A percentile compares a stretch with the other conserved stretches of the same genome.
These are phyloP conservation scores for Laticauda laticaudata DNA, from an alignment of 2,113 vertebrate species.

Conservation along the genomic window DNA sequence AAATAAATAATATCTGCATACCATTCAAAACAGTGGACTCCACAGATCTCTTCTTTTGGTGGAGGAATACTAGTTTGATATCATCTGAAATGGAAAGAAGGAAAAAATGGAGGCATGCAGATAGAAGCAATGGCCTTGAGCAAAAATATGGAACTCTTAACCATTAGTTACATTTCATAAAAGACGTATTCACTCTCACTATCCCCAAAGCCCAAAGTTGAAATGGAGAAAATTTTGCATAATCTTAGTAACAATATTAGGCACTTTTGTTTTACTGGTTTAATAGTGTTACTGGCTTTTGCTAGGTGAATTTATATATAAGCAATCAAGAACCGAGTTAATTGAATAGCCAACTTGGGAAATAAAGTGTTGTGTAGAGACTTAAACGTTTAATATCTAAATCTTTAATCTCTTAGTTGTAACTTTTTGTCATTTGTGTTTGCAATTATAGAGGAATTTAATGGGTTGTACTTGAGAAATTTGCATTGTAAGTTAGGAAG, in stretches of 20 bases:
- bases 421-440: not conserved
- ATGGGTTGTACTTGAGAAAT: not conserved
- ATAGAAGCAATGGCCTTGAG: not conserved
- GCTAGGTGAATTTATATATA: not conserved
- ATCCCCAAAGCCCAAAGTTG: not conserved
- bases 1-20: not conserved
- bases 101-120: not conserved
- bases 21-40: not conserved
- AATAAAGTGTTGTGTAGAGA: not conserved
- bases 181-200: not conserved
- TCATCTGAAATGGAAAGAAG: not conserved
- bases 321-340: not conserved
- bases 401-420: not conserved
- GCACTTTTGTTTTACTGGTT: not conserved
- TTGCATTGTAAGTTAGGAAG: not conserved
- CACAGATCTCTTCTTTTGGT: not conserved
- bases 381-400: slow-evolving; percentile 1
- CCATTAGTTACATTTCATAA: not conserved
- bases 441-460: slow-evolving; percentile 22
- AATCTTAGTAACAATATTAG: not conserved
- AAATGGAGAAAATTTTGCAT: not conserved
- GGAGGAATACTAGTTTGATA: not conserved
- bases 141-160: not conserved
- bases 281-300: not conserved
- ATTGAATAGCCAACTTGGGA: not conserved